Base-by-base conservation (phyloP, 2,797 vertebrate genomes). In the Molossus alvarezi region DNA sequence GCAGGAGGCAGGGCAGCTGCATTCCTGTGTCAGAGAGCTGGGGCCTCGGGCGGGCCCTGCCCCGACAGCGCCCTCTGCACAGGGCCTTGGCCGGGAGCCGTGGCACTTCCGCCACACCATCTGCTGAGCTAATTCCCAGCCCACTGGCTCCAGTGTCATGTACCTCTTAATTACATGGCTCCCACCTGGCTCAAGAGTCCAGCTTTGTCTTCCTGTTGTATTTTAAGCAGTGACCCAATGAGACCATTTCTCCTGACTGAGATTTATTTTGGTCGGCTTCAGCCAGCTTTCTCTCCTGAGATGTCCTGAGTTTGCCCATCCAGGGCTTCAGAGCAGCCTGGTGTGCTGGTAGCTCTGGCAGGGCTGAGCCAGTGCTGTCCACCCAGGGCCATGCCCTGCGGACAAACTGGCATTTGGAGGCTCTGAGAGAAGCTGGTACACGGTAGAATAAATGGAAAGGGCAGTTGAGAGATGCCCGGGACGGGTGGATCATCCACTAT, bases 141-240 rank as follows among this genome's bases (percentile, higher is more conserved):
- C 90, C 88, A 90, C 85, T 93, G 88, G 89, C 91, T 91, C 85
- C 97, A 71, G 94, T 64, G 88, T 91, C 93, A 91, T 94, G 95
- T 95, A 97, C 95, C 97, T 97, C 97, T 97, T 97, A 98, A 97
- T 98, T 97, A 98, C 92, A 95, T 94, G 90, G 89, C 87, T 98
- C 53, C 86, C 87, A 93, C 96, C 95, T 96, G 91, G 94, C 95
- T 87, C 20, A 5, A 62, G 87, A 82, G 94, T 95, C 75, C 27
- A n/a, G 84, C 89, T 95, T 91, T 73, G 80, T 94, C 88, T 97
- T 75, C 83, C 89, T 84, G 51, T 60, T 96, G 87, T 88, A 91
- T 97, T 97, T 95, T 90, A 94, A 97, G 75, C 80, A 73, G 87
- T 94, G 95, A 91, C 84, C 87, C 9, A 25, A 80, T 9, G 71